phyloP scores from a whole-genome alignment of 2,113 vertebrate genomes.

The Puffinus mauretanicus region DNA sequence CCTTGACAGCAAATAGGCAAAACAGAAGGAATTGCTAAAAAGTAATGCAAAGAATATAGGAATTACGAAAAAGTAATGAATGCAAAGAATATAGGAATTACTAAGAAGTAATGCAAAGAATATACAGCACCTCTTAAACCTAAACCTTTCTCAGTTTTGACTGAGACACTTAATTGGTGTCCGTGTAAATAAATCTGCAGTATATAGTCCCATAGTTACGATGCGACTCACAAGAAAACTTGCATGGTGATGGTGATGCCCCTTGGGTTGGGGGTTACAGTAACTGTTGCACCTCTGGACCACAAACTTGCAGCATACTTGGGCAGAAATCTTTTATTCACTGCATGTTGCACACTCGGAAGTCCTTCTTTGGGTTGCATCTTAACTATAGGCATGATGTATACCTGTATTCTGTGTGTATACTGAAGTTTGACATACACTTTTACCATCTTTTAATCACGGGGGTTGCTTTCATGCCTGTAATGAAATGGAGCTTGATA shows the following conservation, averaged over 20 bases:
- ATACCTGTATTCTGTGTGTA: not conserved
- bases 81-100: not conserved
- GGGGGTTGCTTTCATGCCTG: not conserved
- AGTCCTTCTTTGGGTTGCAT: not conserved
- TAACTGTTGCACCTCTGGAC: not conserved
- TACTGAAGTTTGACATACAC: not conserved
- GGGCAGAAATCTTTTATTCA: not conserved
- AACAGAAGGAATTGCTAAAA: not conserved
- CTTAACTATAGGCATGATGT: rapidly evolving
- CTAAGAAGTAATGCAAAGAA: not conserved
- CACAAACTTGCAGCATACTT: not conserved
- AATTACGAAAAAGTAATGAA: not conserved
- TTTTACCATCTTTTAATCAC: not conserved
- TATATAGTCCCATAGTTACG: not conserved
- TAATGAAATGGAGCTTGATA: not conserved
- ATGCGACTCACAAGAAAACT: rapidly evolving
- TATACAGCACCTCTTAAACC: not conserved
- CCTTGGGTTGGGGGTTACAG: not conserved
- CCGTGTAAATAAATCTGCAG: not conserved
- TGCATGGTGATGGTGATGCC: rapidly evolving
- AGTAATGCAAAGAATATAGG: not conserved
- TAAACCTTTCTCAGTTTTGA: not conserved
- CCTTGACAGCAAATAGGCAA: not conserved
- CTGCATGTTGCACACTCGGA: not conserved
- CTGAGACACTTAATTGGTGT: not conserved